These are phyloP conservation scores for Harpegnathos saltator DNA, from an alignment of 1,140 invertebrate species.

Conservation along the genomic window DNA sequence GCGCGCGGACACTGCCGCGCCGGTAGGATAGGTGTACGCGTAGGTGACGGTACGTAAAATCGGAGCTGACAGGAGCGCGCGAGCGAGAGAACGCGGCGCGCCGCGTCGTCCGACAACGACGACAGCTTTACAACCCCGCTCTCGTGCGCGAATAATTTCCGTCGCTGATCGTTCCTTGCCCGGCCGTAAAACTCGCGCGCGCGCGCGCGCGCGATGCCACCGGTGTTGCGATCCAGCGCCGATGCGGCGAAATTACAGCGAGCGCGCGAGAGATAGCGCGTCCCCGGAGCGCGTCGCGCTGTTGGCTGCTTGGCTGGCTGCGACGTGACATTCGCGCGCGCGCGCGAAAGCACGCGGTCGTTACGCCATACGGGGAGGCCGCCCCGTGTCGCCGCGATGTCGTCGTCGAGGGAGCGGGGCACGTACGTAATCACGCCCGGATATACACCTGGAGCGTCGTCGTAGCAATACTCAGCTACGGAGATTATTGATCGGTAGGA, in stretches of 20 bases:
- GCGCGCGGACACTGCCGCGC: too few relatives aligned
- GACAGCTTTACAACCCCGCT: constrained; percentile 59
- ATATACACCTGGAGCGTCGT: background rate
- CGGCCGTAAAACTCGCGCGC: constrained; percentile 48
- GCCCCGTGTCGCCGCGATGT: background rate
- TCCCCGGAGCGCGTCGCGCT: background rate
- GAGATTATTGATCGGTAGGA: too few relatives aligned
- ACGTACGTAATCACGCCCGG: background rate
- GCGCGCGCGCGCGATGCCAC: background rate
- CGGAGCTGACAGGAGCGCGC: constrained; percentile 58
- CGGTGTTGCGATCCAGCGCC: constrained; percentile 7
- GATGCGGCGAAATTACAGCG: constrained; percentile 20
- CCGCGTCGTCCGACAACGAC: constrained; percentile 6
- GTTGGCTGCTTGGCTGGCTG: too few relatives aligned
- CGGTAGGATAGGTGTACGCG: background rate
- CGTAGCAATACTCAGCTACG: too few relatives aligned
- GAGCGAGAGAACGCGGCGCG: background rate
- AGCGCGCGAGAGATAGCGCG: too few relatives aligned
- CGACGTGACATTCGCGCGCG: constrained; percentile 21
- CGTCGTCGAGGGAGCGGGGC: constrained; percentile 15
- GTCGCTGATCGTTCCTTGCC: constrained; percentile 56
- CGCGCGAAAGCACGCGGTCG: too few relatives aligned
- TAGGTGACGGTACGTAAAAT: constrained; percentile 67
- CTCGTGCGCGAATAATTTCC: constrained; percentile 70
- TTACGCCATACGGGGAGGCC: too few relatives aligned